phyloP scores from a whole-genome alignment of 2,888 invertebrate genomes.

The Notocelia uddmanniana region DNA sequence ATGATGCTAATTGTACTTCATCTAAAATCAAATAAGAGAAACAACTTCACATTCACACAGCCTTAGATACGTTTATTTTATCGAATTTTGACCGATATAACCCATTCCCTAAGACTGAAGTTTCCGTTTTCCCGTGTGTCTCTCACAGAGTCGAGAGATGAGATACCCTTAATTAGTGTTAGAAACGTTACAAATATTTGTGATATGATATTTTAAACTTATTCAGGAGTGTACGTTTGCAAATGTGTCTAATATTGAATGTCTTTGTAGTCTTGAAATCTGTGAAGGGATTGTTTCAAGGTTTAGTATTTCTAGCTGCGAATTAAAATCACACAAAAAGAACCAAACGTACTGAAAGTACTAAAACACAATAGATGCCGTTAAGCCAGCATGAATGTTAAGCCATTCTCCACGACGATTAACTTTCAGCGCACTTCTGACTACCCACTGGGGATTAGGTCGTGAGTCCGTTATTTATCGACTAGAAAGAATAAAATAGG shows the following conservation, averaged over 20 bases:
- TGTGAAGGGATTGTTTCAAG: constrained; percentile 2
- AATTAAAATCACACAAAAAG: constrained; percentile 23
- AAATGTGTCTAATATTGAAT: background rate
- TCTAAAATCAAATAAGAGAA: too few species aligned
- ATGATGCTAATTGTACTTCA: too few species aligned
- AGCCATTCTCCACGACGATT: constrained; percentile 45
- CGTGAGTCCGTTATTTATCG: constrained; percentile 44
- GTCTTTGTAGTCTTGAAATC: background rate
- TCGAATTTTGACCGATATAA: too few species aligned
- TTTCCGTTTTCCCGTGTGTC: too few species aligned
- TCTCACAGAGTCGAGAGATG: too few species aligned
- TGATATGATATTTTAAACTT: background rate
- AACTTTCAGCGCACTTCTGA: constrained; percentile 45
- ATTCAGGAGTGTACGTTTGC: background rate
- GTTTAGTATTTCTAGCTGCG: constrained; percentile 6
- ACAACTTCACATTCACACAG: too few species aligned
- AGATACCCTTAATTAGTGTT: too few species aligned
- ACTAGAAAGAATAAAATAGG: constrained; percentile 36
- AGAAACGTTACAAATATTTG: background rate
- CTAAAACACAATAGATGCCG: constrained; percentile 43
- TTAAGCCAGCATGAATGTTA: constrained; percentile 43
- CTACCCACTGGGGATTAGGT: constrained; percentile 44
- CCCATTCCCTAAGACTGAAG: too few species aligned
- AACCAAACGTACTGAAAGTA: constrained; percentile 17
- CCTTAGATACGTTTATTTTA: too few species aligned